Percentiles rank a stretch among this genome's conserved stretches.
Evolutionary conservation across 2,797 vertebrate genomes (phyloP).

Genomic region (Alauda arvensis): DNA sequence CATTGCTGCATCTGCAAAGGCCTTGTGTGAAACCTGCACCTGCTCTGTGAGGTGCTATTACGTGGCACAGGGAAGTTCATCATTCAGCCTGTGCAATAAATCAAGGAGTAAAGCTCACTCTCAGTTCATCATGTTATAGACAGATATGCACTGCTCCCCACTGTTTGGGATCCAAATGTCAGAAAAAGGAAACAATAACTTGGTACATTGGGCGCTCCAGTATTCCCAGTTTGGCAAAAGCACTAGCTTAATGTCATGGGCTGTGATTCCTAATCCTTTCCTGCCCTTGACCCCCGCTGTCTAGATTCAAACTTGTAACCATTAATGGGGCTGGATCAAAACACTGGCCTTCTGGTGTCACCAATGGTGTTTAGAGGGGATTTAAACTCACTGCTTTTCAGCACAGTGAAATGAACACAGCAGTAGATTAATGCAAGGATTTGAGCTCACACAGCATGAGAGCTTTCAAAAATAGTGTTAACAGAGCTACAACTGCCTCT

Average conservation of each 20-base stretch:
- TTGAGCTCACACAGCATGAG: conserved; percentile 75
- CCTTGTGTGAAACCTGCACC: neutral
- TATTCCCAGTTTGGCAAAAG: conserved; percentile 64
- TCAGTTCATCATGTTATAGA: conserved; percentile 9
- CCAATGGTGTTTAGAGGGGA: conserved; percentile 71
- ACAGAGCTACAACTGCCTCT: conserved; percentile 69
- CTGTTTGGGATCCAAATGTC: conserved; percentile 35
- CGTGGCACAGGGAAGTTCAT: neutral
- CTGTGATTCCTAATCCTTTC: conserved; percentile 76
- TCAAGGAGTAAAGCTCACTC: neutral
- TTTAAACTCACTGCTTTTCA: conserved; percentile 77
- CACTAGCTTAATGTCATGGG: conserved; percentile 62
- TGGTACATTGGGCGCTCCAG: conserved; percentile 23
- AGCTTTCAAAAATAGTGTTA: conserved; percentile 75
- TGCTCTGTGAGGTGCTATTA: neutral
- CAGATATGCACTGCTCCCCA: neutral
- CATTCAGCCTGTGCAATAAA: neutral
- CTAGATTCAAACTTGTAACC: conserved; percentile 76
- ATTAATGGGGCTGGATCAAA: conserved; percentile 71
- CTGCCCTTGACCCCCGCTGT: conserved; percentile 74
- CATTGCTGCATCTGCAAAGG: neutral
- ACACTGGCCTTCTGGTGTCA: conserved; percentile 72
- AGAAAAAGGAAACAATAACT: conserved; percentile 40
- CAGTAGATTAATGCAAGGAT: conserved; percentile 77
- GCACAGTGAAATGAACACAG: conserved; percentile 73